Percentiles rank a stretch among this genome's conserved stretches.
phyloP scores from a whole-genome alignment of 2,113 vertebrate genomes.

The Pluvialis apricaria region DNA sequence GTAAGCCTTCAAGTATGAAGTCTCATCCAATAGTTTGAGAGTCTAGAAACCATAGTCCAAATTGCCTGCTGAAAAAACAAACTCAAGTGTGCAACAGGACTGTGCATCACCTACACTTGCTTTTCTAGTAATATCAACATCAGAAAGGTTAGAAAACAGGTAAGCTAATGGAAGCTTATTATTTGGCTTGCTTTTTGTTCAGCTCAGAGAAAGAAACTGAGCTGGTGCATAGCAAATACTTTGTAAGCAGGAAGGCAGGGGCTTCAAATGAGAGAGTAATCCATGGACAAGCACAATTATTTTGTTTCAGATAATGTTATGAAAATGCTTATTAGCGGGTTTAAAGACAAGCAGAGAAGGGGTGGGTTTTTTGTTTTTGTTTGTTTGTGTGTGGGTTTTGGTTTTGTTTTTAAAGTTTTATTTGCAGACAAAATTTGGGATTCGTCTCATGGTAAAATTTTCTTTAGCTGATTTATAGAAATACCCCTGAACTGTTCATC shows the following conservation, averaged over 20 bases:
- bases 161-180: background rate
- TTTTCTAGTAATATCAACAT: background rate
- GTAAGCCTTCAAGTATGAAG: background rate
- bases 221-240: background rate
- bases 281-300: background rate
- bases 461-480: background rate
- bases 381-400: fast-evolving
- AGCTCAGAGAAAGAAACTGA: background rate
- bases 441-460: background rate
- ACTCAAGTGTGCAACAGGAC: background rate
- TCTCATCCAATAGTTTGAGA: background rate
- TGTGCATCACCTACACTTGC: background rate
- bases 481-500: background rate
- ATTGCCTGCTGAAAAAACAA: background rate
- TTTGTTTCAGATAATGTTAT: background rate
- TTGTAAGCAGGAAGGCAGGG: background rate
- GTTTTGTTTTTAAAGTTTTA: background rate
- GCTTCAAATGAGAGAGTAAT: background rate
- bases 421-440: background rate
- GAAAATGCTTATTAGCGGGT: background rate
- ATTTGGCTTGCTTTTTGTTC: background rate
- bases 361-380: fast-evolving
- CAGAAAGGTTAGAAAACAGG: background rate
- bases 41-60: background rate
- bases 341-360: background rate